Conservation (phyloP, 37 sponge, comb jelly and placozoan genomes). For the Eunapius fragilis region DNA sequence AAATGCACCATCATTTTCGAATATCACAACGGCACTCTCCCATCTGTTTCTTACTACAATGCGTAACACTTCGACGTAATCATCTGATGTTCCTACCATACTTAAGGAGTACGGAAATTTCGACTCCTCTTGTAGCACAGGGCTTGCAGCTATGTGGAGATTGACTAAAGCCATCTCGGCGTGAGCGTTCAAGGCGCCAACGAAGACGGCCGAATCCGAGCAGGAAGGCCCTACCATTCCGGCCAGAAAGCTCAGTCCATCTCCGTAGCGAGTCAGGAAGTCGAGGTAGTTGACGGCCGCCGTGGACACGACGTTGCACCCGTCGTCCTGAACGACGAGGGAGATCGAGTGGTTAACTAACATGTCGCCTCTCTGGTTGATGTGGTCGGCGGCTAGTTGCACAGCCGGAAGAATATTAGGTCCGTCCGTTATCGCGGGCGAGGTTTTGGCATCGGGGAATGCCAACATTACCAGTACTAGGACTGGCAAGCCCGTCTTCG, state of each 20-base stretch:
- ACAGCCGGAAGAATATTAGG: slow-evolving; percentile 1
- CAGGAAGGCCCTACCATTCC: slow-evolving; percentile 49
- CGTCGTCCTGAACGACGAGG: slow-evolving; percentile 21
- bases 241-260: background rate
- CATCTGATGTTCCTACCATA: slow-evolving; percentile 6
- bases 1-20: background rate
- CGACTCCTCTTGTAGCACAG: background rate
- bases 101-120: slow-evolving; percentile 17
- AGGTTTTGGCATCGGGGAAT: slow-evolving; percentile 17
- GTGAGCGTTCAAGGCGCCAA: background rate
- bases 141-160: slow-evolving; percentile 20
- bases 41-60: slow-evolving; percentile 3
- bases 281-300: background rate
- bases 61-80: background rate
- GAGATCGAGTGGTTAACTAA: slow-evolving; percentile 16
- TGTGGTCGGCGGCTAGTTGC: slow-evolving; percentile 17
- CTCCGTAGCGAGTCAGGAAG: background rate
- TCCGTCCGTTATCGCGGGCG: slow-evolving; percentile 23
- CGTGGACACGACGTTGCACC: slow-evolving; percentile 17
- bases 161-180: slow-evolving; percentile 10
- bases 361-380: slow-evolving; percentile 17
- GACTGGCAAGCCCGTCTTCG: background rate
- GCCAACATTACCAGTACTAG: slow-evolving; percentile 4
- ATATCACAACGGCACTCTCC: slow-evolving; percentile 1
- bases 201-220: slow-evolving; percentile 9